Base-by-base conservation (phyloP, 2,113 vertebrate genomes). In the Todiramphus saurophagus region DNA sequence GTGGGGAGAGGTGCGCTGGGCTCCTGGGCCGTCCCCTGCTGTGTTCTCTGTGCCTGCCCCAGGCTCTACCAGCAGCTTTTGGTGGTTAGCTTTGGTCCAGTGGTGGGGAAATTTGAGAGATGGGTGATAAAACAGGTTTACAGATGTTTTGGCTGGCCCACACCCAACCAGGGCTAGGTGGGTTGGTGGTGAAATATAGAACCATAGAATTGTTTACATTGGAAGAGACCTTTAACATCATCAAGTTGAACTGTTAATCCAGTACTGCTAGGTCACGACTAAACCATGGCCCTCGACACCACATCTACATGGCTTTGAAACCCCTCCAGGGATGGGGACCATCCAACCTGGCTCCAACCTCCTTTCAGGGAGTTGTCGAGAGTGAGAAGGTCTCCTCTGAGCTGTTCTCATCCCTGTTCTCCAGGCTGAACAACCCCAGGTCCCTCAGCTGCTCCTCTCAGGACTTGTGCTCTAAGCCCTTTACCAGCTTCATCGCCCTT, bases 101-200 rank as follows among this genome's bases (percentile, higher is more conserved):
- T 0, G 0, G 23, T 2, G 0, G 39, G n/a, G 35, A 41, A 33
- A 4, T 25, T 10, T 20, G 21, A 73, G 64, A 11, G 7, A 14
- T 0, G 1, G 43, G 8, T 23, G 39, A 6, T 48, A 8, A 48
- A 43, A 8, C 12, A 5, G 56, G 28, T 6, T 69, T 4, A 8
- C 0, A 50, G 39, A 1, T 24, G 43, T 43, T 76, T 75, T 1
- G 16, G 8, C 23, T 62, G 7, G 9, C 27, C 37, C 7, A 7
- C 7, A 4, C 30, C 53, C 35, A 1, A 7, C 24, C 44, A 16
- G 70, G 10, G 33, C 4, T 50, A 39, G 12, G 11, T 4, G 35
- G 19, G 46, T 31, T 0, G 0, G 5, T 37, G 58, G 31, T 15
- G 73, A 48, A 84, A 66, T 33, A 2, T 6, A 35, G 33, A 50